Evolutionary conservation across 2,888 invertebrate genomes (phyloP), one percentile per base, ranked within the genome.

Genomic region (Eubasilissa splendida): DNA sequence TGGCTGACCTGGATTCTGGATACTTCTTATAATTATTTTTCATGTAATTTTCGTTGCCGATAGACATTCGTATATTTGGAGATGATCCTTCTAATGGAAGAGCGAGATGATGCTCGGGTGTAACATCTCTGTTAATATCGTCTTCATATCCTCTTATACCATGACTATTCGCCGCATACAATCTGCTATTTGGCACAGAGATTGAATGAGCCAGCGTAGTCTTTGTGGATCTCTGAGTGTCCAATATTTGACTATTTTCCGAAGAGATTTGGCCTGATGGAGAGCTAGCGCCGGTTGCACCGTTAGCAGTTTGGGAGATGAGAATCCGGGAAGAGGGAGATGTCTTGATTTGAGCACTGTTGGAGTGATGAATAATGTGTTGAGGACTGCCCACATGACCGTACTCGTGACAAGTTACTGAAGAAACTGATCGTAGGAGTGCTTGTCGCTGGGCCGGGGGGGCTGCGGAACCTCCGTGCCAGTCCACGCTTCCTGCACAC

Each of bases 401-500:
- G 74, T 76, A 76, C 83, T 85, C 86, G 83, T 84, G 86, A 78
- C 91, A 91, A 10, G 91, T 91, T 85, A 92, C 86, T 84, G 93
- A 92, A 82, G 93, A 93, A 84, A 92, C 89, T 83, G 93, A 93
- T 80, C 92, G 91, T 83, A 93, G 90, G 86, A 92, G 86, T 78
- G 85, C 82, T 80, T 85, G 85, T 84, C 85, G 87, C 84, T 88
- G 85, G 85, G 84, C 85, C 85, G 87, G 88, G 22, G 22, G 22
- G 22, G 22, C 22, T 22, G 22, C 22, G 85, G 90, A 88, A 80
- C 88, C 90, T 84, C 88, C 88, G 80, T 92, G 88, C 85, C 93
- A 92, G 85, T 95, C 95, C 85, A 94, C 92, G 87, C 94, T 95
- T 85, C 93, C 93, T 84, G 94, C 94, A 86, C 94, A 93, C 80